These are phyloP conservation scores for Proctacanthus coquilletti DNA, from an alignment of 1,140 invertebrate species.

Conservation along the genomic window DNA sequence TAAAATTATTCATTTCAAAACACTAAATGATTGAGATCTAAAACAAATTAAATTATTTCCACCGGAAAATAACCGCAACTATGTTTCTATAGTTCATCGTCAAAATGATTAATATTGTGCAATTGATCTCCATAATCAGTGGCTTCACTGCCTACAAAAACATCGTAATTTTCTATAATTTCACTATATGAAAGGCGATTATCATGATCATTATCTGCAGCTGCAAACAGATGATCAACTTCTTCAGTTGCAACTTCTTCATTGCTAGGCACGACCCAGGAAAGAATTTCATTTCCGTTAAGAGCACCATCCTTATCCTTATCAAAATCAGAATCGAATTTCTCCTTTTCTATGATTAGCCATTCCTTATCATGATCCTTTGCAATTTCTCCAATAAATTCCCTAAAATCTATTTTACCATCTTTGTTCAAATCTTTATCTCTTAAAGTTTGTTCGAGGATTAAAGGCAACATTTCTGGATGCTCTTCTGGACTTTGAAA, in stretches of 20 bases:
- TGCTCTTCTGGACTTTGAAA: constrained; percentile 93
- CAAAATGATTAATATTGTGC: constrained; percentile 57
- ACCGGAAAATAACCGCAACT: too few species aligned
- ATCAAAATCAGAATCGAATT: constrained; percentile 83
- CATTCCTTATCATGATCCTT: constrained; percentile 62
- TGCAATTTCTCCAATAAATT: constrained; percentile 65
- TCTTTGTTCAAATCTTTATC: constrained; percentile 80
- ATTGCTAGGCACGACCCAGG: constrained; percentile 87
- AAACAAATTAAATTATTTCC: neutral
- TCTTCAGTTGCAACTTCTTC: constrained; percentile 81
- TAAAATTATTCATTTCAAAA: too few species aligned
- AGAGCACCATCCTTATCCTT: constrained; percentile 72
- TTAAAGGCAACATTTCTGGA: constrained; percentile 67
- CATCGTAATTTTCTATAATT: constrained; percentile 74
- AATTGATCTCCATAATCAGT: constrained; percentile 90
- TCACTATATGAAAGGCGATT: constrained; percentile 69
- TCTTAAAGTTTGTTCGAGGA: constrained; percentile 66
- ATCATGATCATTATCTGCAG: constrained; percentile 81
- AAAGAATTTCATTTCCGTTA: constrained; percentile 60
- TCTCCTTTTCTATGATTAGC: constrained; percentile 70
- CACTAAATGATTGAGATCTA: too few species aligned
- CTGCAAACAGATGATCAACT: constrained; percentile 76
- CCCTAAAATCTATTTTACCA: constrained; percentile 66
- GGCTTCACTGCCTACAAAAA: constrained; percentile 91
- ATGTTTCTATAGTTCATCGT: constrained; percentile 65